A percentile compares a stretch with the other conserved stretches of the same genome.
phyloP scores from a whole-genome alignment of 2,888 invertebrate species.

The Asteroscopus sphinx region DNA sequence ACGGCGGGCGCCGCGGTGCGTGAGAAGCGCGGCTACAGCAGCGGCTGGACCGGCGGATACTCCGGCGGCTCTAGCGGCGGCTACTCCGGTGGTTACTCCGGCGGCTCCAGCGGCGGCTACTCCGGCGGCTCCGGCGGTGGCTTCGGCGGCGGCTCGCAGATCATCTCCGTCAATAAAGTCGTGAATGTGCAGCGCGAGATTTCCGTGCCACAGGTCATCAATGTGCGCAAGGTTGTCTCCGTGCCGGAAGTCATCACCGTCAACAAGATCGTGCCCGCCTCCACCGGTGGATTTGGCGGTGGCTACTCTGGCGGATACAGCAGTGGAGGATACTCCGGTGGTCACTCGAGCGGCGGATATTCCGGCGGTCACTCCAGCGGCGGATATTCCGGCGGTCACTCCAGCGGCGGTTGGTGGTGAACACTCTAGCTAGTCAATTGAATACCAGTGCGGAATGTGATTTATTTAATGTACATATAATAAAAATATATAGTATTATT shows the following conservation, averaged over 20 bases:
- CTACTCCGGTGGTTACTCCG: background rate
- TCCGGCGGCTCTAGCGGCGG: constrained; percentile 35
- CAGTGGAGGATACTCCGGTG: constrained; percentile 27
- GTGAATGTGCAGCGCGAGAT: constrained; percentile 68
- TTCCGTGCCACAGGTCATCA: constrained; percentile 66
- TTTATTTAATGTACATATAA: no score
- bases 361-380: constrained; percentile 25
- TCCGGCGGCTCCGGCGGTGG: no score
- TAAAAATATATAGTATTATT: constrained; percentile 6
- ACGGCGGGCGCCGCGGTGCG: constrained; percentile 21
- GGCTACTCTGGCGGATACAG: constrained; percentile 28
- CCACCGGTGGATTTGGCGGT: no score
- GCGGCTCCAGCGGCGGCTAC: no score
- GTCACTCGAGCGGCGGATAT: constrained; percentile 40
- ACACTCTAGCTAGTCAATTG: constrained; percentile 31
- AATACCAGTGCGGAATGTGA: constrained; percentile 8
- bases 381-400: constrained; percentile 35
- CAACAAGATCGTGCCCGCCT: constrained; percentile 64
- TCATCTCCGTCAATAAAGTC: constrained; percentile 66
- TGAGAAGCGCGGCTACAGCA: constrained; percentile 6
- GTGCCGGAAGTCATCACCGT: constrained; percentile 73
- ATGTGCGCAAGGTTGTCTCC: constrained; percentile 71
- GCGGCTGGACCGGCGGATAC: constrained; percentile 18
- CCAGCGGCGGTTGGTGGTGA: constrained; percentile 34
- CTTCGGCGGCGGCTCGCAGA: constrained; percentile 43